These are phyloP conservation scores for Apodemus speciosus DNA, from an alignment of 2,113 vertebrate species.

Conservation along the genomic window DNA sequence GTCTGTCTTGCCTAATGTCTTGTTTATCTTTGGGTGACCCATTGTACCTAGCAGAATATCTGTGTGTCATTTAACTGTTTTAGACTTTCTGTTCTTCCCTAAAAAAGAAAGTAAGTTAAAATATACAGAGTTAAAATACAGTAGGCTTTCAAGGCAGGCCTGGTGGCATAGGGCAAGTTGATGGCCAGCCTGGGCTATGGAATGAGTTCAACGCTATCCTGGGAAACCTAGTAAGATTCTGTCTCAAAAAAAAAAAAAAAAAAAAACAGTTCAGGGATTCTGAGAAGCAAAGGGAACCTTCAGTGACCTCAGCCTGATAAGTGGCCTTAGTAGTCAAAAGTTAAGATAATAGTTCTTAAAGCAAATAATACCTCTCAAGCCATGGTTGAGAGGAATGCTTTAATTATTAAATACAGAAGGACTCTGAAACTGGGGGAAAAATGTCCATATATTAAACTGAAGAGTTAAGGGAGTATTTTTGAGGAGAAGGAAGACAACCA, in stretches of 20 bases:
- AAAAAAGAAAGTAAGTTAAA: not conserved
- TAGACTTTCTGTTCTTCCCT: not conserved
- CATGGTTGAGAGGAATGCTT: not conserved
- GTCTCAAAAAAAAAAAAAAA: not conserved
- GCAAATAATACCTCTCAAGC: not conserved
- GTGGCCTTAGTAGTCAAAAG: not conserved
- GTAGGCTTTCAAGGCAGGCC: not conserved
- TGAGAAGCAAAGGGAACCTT: not conserved
- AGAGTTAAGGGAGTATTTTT: not conserved
- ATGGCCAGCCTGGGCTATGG: not conserved
- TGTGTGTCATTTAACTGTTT: slow-evolving; percentile 8
- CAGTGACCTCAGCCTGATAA: rapidly evolving
- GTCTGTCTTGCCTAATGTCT: slow-evolving; percentile 43
- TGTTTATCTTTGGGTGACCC: slow-evolving; percentile 53
- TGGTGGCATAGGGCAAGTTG: not conserved
- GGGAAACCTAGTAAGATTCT: not conserved
- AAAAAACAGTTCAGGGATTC: not conserved
- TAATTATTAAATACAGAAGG: not conserved
- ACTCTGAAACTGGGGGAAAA: not conserved
- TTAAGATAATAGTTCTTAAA: not conserved
- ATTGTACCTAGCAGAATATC: not conserved
- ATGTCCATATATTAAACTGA: not conserved
- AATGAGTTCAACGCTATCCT: not conserved
- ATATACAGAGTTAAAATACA: not conserved
- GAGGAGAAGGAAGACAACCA: not conserved